Evolutionary conservation across 2,888 invertebrate genomes (phyloP).

Genomic region (Isotomurus palustris): DNA sequence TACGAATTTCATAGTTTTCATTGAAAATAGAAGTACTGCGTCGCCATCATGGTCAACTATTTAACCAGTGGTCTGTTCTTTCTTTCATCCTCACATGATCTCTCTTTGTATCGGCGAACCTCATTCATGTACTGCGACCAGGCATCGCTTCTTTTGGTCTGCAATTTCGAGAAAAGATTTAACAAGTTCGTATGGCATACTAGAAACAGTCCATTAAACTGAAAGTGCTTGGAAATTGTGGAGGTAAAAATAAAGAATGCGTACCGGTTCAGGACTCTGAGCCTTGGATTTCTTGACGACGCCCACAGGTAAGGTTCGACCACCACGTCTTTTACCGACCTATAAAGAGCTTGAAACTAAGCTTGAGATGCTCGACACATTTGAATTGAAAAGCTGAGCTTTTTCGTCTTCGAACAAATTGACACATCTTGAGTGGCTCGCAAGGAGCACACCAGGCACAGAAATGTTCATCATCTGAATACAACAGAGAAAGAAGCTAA

Average conservation of each 20-base stretch:
- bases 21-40: no score
- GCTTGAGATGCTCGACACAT: constrained; percentile 9
- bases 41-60: constrained; percentile 54
- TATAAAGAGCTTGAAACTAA: constrained; percentile 45
- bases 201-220: neutral
- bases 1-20: no score
- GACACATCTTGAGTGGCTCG: constrained; percentile 24
- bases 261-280: constrained; percentile 52
- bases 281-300: constrained; percentile 77
- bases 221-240: neutral
- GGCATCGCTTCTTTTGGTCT: constrained; percentile 65
- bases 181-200: neutral
- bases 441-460: constrained; percentile 23
- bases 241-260: constrained; percentile 36
- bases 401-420: constrained; percentile 4
- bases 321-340: constrained; percentile 79
- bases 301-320: constrained; percentile 81
- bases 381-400: constrained; percentile 10
- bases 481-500: neutral
- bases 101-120: constrained; percentile 86
- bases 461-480: no score
- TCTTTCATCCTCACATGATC: constrained; percentile 81
- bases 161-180: constrained; percentile 48
- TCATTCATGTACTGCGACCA: constrained; percentile 92
- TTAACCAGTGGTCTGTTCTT: constrained; percentile 87